Evolutionary conservation across 2,888 invertebrate genomes (phyloP).

Genomic region (Patella pellucida): DNA sequence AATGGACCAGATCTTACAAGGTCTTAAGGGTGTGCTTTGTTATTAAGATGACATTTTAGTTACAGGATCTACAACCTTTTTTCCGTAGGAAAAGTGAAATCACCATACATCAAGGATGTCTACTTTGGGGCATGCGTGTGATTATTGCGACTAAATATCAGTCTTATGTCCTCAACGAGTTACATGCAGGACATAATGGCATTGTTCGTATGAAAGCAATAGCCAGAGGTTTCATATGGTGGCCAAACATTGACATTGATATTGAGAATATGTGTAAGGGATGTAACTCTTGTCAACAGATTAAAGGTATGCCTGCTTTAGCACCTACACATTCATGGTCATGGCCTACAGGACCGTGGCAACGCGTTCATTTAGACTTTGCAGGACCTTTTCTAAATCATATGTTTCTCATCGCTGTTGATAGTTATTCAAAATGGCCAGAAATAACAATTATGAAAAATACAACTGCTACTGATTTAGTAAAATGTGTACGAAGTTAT

Average conservation of each 20-base stretch:
- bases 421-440: constrained; percentile 71
- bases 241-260: constrained; percentile 20
- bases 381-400: constrained; percentile 65
- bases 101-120: no score
- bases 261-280: neutral
- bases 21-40: no score
- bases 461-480: constrained; percentile 23
- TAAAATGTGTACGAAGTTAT: constrained; percentile 29
- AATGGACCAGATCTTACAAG: no score
- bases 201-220: constrained; percentile 9
- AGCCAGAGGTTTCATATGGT: constrained; percentile 17
- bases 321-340: constrained; percentile 54
- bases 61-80: no score
- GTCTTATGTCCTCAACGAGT: constrained; percentile 29
- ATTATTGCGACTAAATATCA: no score
- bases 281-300: constrained; percentile 25
- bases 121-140: no score
- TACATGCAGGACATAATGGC: constrained; percentile 5
- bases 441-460: constrained; percentile 47
- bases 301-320: constrained; percentile 37
- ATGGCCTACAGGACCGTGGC: constrained; percentile 60
- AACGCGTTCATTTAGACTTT: constrained; percentile 71
- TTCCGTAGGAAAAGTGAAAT: no score
- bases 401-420: constrained; percentile 66
- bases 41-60: no score